These are phyloP conservation scores for Branchellion lobata DNA, from an alignment of 2,888 invertebrate genomes.

Conservation along the genomic window DNA sequence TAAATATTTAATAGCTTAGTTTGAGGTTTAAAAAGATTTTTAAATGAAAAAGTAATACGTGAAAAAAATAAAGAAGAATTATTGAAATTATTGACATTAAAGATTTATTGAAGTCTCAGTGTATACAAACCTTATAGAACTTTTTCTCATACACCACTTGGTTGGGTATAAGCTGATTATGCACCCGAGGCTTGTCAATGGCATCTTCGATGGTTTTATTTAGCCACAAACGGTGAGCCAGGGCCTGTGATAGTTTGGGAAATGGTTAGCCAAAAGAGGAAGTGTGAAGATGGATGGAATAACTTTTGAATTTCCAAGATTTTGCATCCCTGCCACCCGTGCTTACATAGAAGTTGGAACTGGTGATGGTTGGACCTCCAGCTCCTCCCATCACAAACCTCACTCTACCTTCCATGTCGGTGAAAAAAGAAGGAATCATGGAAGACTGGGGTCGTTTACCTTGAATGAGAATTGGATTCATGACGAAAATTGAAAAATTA, in stretches of 20 bases:
- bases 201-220: constrained; percentile 76
- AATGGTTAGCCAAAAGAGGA: no score
- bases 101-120: neutral
- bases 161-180: constrained; percentile 82
- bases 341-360: constrained; percentile 68
- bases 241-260: no score
- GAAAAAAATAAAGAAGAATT: neutral
- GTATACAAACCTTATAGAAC: constrained; percentile 34
- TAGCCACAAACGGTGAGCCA: constrained; percentile 70
- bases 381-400: constrained; percentile 78
- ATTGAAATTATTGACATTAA: neutral
- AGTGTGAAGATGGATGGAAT: no score
- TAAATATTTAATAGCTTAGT: neutral
- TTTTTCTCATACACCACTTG: constrained; percentile 68
- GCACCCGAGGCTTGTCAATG: constrained; percentile 76
- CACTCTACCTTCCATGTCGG: constrained; percentile 71
- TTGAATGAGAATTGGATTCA: no score
- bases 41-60: no score
- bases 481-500: no score
- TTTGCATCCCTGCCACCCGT: constrained; percentile 61
- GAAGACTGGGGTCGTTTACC: constrained; percentile 83
- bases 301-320: no score
- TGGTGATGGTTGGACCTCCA: constrained; percentile 86
- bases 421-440: constrained; percentile 81
- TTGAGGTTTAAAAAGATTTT: neutral